phyloP scores from a whole-genome alignment of 2,888 invertebrate genomes.

The Caenorhabditis angaria region DNA sequence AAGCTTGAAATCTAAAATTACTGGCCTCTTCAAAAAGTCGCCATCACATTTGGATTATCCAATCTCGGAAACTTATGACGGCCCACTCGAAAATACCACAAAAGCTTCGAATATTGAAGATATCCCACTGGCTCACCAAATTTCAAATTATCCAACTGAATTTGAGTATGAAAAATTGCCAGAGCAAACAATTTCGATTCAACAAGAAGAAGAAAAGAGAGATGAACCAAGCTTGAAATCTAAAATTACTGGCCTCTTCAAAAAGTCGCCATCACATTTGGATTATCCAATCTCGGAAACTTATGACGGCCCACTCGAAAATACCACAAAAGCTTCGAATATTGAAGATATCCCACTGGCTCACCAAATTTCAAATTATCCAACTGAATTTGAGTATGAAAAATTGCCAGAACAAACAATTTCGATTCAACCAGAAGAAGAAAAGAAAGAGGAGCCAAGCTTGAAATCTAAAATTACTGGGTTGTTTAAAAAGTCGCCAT shows the following conservation, averaged over 20 bases:
- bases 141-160: conserved; percentile 27
- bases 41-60: conserved; percentile 50
- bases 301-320: conserved; percentile 42
- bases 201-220: neutral
- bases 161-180: conserved; percentile 22
- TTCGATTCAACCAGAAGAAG: conserved; percentile 4
- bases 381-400: conserved; percentile 13
- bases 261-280: conserved; percentile 34
- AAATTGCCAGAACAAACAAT: conserved; percentile 8
- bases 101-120: conserved; percentile 45
- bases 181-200: neutral
- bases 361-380: conserved; percentile 27
- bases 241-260: conserved; percentile 38
- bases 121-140: conserved; percentile 41
- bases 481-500: conserved; percentile 19
- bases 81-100: conserved; percentile 36
- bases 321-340: conserved; percentile 29
- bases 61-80: conserved; percentile 38
- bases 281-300: conserved; percentile 40
- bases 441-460: neutral
- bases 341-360: conserved; percentile 39
- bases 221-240: conserved; percentile 9
- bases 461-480: conserved; percentile 18
- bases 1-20: conserved; percentile 19
- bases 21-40: conserved; percentile 47